These are phyloP conservation scores for Axea sp. DNA, from an alignment of 2,888 invertebrate species.

Conservation along the genomic window DNA sequence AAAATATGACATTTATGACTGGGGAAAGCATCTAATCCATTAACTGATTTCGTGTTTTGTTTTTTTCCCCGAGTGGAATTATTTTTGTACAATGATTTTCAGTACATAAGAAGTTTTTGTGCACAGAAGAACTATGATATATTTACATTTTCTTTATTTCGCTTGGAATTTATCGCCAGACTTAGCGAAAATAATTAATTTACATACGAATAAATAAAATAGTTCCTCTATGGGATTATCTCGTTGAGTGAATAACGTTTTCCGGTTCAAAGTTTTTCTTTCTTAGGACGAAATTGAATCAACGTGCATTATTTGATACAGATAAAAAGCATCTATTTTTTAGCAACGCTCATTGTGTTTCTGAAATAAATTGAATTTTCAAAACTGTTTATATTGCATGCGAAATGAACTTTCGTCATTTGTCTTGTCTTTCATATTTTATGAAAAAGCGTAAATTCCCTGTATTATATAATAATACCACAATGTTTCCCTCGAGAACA, in stretches of 20 bases:
- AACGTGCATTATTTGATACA: not conserved
- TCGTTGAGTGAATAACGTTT: not conserved
- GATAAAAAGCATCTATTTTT: conserved; percentile 11
- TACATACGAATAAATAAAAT: conserved; percentile 30
- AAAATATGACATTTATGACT: conserved; percentile 2
- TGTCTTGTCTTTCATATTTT: conserved; percentile 1
- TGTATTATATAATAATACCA: too few species aligned
- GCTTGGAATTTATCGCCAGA: conserved; percentile 6
- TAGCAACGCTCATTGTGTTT: conserved; percentile 3
- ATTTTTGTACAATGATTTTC: conserved; percentile 1
- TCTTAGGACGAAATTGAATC: not conserved
- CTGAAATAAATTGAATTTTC: conserved; percentile 17
- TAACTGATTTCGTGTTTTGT: conserved; percentile 8
- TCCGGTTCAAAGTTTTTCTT: not conserved
- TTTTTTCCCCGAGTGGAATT: conserved; percentile 4
- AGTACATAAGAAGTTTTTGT: not conserved
- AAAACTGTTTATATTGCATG: conserved; percentile 2
- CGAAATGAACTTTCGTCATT: conserved; percentile 1
- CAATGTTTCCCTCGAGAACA: too few species aligned
- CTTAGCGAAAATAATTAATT: conserved; percentile 15
- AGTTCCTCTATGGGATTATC: conserved; percentile 7
- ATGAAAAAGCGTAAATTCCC: not conserved
- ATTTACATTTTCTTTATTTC: conserved; percentile 1
- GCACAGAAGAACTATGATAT: not conserved
- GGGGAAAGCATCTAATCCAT: conserved; percentile 27